These are phyloP conservation scores for Carduelis carduelis DNA, from an alignment of 2,797 vertebrate genomes.

Conservation along the genomic window DNA sequence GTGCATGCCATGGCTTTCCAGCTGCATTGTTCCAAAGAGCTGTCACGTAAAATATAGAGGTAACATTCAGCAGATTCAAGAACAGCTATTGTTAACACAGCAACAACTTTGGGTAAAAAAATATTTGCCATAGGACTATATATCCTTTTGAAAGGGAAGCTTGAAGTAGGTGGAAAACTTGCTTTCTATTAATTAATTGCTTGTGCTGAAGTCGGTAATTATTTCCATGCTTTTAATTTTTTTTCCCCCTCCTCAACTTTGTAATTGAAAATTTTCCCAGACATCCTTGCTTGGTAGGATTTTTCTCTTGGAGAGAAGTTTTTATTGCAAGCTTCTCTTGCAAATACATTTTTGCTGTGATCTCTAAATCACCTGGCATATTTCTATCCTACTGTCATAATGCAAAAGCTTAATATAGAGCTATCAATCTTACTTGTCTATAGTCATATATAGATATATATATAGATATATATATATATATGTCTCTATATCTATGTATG, in stretches of 20 bases:
- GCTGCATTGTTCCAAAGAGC: neutral
- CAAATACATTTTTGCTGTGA: neutral
- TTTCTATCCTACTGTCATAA: neutral
- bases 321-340: neutral
- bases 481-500: neutral
- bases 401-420: neutral
- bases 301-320: neutral
- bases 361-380: neutral
- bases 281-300: neutral
- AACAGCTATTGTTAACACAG: neutral
- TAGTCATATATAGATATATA: neutral
- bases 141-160: neutral
- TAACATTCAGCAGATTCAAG: neutral
- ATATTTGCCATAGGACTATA: neutral
- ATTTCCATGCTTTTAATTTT: neutral
- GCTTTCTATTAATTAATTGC: neutral
- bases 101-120: neutral
- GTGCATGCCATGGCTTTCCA: neutral
- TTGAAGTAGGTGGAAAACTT: neutral
- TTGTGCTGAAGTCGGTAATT: neutral
- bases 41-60: neutral
- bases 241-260: neutral
- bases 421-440: neutral
- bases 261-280: neutral
- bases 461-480: neutral